These are phyloP conservation scores for Keiferia lycopersicella DNA, from an alignment of 2,888 invertebrate genomes.

Conservation along the genomic window DNA sequence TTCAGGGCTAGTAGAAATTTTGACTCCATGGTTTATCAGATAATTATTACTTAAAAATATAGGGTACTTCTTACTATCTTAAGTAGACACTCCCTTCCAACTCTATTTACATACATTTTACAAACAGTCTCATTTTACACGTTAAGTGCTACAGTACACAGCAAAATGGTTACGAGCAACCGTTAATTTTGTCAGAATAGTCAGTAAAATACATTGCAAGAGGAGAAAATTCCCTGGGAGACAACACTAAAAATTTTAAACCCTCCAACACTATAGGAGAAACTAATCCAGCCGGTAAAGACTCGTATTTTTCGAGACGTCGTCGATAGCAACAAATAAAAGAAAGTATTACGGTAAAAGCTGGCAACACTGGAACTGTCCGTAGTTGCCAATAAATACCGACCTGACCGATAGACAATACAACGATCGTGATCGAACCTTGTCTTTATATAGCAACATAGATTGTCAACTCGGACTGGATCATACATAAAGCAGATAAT, in stretches of 20 bases:
- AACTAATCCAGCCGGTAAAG: constrained; percentile 6
- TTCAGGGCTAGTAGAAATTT: too few relatives aligned
- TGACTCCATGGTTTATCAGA: too few relatives aligned
- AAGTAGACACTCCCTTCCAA: neutral
- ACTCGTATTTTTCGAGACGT: constrained; percentile 19
- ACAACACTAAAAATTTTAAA: constrained; percentile 11
- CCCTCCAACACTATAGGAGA: neutral
- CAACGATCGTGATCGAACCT: neutral
- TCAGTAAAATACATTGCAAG: neutral
- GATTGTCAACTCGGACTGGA: neutral
- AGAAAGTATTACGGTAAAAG: constrained; percentile 41
- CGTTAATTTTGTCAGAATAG: constrained; percentile 2
- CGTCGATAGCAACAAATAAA: constrained; percentile 35
- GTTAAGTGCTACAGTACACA: neutral
- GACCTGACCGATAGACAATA: constrained; percentile 19
- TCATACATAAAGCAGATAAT: too few relatives aligned
- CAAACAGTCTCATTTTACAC: neutral
- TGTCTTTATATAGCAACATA: neutral
- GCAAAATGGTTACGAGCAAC: neutral
- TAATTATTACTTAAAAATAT: neutral
- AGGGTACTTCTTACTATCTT: too few relatives aligned
- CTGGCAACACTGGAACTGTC: constrained; percentile 40
- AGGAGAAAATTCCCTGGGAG: neutral
- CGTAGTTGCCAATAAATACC: constrained; percentile 41
- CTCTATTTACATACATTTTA: neutral